Conservation (phyloP, 2,888 invertebrate genomes). For the Aphodius granarius region DNA sequence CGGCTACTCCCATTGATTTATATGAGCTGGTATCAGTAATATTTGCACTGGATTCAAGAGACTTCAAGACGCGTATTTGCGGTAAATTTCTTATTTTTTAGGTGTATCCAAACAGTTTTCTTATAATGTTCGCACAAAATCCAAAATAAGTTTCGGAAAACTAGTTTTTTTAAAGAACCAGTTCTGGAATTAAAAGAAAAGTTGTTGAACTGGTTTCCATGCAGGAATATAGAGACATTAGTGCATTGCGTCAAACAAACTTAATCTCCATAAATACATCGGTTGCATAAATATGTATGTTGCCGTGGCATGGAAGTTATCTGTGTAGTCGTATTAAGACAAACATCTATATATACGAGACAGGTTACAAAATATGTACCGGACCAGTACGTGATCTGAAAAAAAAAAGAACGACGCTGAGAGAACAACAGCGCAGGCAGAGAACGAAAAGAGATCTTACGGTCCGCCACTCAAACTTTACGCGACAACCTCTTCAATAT, state of each 20-base stretch:
- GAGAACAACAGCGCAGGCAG: not conserved
- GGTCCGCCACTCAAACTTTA: constrained; percentile 9
- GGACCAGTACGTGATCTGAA: constrained; percentile 10
- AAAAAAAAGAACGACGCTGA: not conserved
- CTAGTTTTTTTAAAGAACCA: too few relatives aligned
- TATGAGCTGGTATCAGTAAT: too few relatives aligned
- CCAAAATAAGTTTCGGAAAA: too few relatives aligned
- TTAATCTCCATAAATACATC: not conserved
- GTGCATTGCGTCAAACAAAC: not conserved
- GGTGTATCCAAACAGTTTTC: too few relatives aligned
- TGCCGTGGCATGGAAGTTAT: not conserved
- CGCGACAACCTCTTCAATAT: not conserved
- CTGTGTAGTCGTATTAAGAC: not conserved
- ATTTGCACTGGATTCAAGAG: too few relatives aligned
- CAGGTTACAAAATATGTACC: constrained; percentile 14
- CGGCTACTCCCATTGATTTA: too few relatives aligned
- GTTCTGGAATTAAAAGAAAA: too few relatives aligned
- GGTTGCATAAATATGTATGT: not conserved
- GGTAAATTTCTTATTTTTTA: too few relatives aligned
- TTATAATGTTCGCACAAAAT: too few relatives aligned
- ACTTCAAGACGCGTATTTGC: too few relatives aligned
- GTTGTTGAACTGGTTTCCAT: too few relatives aligned
- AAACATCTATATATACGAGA: constrained; percentile 12
- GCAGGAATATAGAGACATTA: not conserved
- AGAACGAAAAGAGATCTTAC: constrained; percentile 6